These are phyloP conservation scores for Meloe dianella DNA, from an alignment of 2,888 invertebrate species.

Conservation along the genomic window DNA sequence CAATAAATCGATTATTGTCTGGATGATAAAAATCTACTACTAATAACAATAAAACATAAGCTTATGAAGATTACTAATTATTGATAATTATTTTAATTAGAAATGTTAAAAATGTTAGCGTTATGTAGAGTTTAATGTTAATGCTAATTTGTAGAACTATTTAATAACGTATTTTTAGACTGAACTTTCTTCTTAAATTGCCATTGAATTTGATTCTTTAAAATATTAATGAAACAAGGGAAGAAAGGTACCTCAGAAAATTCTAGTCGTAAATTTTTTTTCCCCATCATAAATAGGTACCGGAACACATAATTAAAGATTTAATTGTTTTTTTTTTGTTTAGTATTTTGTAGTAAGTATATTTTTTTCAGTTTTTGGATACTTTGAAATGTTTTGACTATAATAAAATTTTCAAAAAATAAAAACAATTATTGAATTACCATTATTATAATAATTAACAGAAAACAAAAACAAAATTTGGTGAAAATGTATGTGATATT, in stretches of 20 bases:
- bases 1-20: slow-evolving; percentile 24
- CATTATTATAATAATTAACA: neutral
- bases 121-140: too few species aligned
- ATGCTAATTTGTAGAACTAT: neutral
- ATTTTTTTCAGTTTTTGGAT: neutral
- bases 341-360: too few species aligned
- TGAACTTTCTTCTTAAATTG: slow-evolving; percentile 4
- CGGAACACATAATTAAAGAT: neutral
- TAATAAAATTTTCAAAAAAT: neutral
- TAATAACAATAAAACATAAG: slow-evolving; percentile 9
- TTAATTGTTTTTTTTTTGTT: too few species aligned
- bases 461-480: neutral
- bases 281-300: neutral
- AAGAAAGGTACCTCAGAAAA: neutral
- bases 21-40: slow-evolving; percentile 22
- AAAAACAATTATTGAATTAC: too few species aligned
- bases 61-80: too few species aligned
- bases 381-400: neutral
- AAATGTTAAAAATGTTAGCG: too few species aligned
- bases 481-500: neutral
- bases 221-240: slow-evolving; percentile 8
- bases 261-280: neutral
- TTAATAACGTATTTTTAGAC: too few species aligned
- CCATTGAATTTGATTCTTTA: slow-evolving; percentile 14
- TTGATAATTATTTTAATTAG: too few species aligned